These are phyloP conservation scores for Mormyrops boulengeri DNA, from an alignment of 2,797 vertebrate genomes.

Conservation along the genomic window DNA sequence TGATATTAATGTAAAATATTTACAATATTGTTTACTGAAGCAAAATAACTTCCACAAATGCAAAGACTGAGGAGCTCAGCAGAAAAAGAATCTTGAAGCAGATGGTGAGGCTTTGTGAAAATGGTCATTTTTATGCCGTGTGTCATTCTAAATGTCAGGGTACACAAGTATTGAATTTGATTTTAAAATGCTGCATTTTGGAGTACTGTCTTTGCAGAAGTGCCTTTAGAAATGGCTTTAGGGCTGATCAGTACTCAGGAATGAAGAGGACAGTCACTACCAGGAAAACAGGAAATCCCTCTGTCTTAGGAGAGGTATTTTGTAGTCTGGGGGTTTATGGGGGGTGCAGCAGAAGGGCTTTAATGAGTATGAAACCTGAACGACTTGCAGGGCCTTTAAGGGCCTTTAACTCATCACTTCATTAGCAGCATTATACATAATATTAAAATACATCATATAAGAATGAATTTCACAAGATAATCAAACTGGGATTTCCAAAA, in stretches of 20 bases:
- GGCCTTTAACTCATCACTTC: background rate
- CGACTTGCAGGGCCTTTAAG: background rate
- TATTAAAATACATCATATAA: background rate
- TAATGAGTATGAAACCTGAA: background rate
- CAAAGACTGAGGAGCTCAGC: background rate
- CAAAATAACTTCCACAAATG: background rate
- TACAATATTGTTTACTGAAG: background rate
- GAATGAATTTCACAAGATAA: background rate
- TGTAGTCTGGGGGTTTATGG: background rate
- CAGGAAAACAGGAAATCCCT: background rate
- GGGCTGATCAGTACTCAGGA: background rate
- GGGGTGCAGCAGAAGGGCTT: background rate
- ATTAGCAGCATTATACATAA: background rate
- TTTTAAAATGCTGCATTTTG: background rate
- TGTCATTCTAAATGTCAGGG: background rate
- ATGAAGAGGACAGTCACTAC: background rate
- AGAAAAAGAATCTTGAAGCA: background rate
- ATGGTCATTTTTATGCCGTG: background rate
- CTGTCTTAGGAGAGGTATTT: background rate
- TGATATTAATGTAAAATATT: background rate
- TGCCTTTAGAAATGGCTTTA: slow-evolving; percentile 9
- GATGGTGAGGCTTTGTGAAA: background rate
- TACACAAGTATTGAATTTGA: background rate
- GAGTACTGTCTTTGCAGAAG: background rate
- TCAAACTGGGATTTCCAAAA: background rate